A percentile compares a stretch with the other conserved stretches of the same genome.
Evolutionary conservation across 2,797 vertebrate species (phyloP).

Genomic region (Sylvia borin): DNA sequence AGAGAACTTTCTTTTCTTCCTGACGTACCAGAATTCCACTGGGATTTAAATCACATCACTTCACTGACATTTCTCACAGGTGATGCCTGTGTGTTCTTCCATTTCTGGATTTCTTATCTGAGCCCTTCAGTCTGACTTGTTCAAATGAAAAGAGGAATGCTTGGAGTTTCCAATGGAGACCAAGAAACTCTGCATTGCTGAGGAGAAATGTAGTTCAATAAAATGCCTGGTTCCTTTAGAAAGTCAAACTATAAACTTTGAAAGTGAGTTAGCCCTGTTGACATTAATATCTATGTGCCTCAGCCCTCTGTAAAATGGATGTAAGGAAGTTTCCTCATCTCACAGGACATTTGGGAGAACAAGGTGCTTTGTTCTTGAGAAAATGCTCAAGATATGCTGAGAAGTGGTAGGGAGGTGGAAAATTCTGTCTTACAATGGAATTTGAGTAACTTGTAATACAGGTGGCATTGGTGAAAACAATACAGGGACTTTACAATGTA

Average conservation of each 20-base stretch:
- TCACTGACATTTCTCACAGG: slow-evolving; percentile 27
- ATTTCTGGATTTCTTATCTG: slow-evolving; percentile 34
- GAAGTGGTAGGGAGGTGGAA: neutral
- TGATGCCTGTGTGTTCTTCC: slow-evolving; percentile 34
- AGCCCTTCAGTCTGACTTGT: neutral
- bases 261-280: neutral
- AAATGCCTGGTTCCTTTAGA: neutral
- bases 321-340: neutral
- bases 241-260: neutral
- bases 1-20: slow-evolving; percentile 15
- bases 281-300: neutral
- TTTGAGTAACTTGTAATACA: neutral
- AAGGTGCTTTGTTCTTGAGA: neutral
- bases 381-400: neutral
- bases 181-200: neutral
- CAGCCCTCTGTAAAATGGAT: neutral
- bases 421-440: neutral
- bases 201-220: neutral
- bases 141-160: slow-evolving; percentile 33
- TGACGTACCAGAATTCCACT: fast-evolving
- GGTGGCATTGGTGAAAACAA: neutral
- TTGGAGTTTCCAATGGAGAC: neutral
- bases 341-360: neutral
- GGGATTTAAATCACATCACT: slow-evolving; percentile 4
- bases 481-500: neutral